Base-by-base conservation (phyloP, 2,888 invertebrate genomes). In the Ophion ellenae region DNA sequence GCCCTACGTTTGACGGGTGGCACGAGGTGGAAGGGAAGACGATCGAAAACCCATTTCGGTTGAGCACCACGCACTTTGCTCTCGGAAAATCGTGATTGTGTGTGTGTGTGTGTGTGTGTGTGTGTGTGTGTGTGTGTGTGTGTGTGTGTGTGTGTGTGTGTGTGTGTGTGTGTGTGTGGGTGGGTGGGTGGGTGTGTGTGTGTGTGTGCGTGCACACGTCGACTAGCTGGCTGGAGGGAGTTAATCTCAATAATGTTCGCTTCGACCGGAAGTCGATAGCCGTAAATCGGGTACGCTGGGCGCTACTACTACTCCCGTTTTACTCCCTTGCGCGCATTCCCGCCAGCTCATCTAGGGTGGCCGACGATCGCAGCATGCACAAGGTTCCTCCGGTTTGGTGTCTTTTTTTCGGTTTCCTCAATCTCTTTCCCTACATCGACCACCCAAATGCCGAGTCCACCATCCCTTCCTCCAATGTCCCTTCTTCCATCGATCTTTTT, bases 211-310 rank as follows among this genome's bases (percentile, higher is more conserved):
- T 71, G 61, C 40, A 59, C 24, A 9, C 32, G 70, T 81, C 61
- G 78, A 83, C 64, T 81, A 87, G 87, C 84, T 84, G 86, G 86
- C 87, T 88, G 87, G 87, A 87, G 91, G 78, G 91, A 90, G 92
- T 93, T 93, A 93, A 94, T 94, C 93, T 93, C 90, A 92, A 93
- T 93, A 93, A 93, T 91, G 93, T 89, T 90, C 90, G 90, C 89
- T 85, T 89, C 90, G 89, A 88, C 89, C 93, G 93, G 93, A 93
- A 92, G 90, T 89, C 86, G 87, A 86, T 85, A 88, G 91, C 91
- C 91, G 92, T 93, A 93, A 93, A 93, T 93, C 92, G 91, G 83
- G 61, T 69, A 78, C 32, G 74, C 85, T 59, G 78, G 81, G 74
- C 78, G 85, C 47, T 71, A 24, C 70, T 64, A 78, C 77, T 81